Conservation (phyloP, 1,140 invertebrate genomes). For the Papilio machaon region DNA sequence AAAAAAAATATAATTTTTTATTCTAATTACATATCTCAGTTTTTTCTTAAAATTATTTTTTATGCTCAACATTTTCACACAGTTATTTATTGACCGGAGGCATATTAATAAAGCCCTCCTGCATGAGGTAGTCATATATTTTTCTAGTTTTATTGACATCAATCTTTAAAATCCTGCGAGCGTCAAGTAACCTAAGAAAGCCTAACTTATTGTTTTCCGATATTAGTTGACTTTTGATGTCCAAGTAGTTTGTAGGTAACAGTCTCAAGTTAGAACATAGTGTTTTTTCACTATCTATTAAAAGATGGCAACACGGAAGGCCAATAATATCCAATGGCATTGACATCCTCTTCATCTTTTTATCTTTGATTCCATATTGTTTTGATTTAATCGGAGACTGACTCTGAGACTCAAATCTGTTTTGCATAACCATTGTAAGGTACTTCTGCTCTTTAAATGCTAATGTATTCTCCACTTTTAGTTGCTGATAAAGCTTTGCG, state of each 20-base stretch:
- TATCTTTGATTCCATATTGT: slow-evolving; percentile 51
- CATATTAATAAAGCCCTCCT: slow-evolving; percentile 87
- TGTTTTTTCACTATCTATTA: slow-evolving; percentile 87
- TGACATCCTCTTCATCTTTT: slow-evolving; percentile 56
- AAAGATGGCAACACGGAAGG: slow-evolving; percentile 89
- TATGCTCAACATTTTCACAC: not conserved
- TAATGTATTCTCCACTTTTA: slow-evolving; percentile 84
- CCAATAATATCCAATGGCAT: slow-evolving; percentile 89
- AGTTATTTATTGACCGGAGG: slow-evolving; percentile 39
- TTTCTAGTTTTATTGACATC: slow-evolving; percentile 97
- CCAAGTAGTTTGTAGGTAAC: slow-evolving; percentile 89
- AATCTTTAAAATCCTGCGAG: slow-evolving; percentile 92
- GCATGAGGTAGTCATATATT: slow-evolving; percentile 91
- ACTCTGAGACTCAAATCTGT: slow-evolving; percentile 64
- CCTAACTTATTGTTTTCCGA: slow-evolving; percentile 89
- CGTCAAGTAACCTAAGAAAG: slow-evolving; percentile 88
- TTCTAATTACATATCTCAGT: slow-evolving; percentile 9
- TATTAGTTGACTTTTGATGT: slow-evolving; percentile 89
- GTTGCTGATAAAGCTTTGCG: slow-evolving; percentile 85
- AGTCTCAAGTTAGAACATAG: slow-evolving; percentile 89
- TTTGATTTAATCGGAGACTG: slow-evolving; percentile 59
- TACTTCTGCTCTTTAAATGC: slow-evolving; percentile 82
- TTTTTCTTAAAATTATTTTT: slow-evolving; percentile 20
- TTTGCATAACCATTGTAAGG: slow-evolving; percentile 69
- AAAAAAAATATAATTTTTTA: slow-evolving; percentile 17